These are phyloP conservation scores for Etia nguti DNA, from an alignment of 2,113 vertebrate species.

Conservation along the genomic window DNA sequence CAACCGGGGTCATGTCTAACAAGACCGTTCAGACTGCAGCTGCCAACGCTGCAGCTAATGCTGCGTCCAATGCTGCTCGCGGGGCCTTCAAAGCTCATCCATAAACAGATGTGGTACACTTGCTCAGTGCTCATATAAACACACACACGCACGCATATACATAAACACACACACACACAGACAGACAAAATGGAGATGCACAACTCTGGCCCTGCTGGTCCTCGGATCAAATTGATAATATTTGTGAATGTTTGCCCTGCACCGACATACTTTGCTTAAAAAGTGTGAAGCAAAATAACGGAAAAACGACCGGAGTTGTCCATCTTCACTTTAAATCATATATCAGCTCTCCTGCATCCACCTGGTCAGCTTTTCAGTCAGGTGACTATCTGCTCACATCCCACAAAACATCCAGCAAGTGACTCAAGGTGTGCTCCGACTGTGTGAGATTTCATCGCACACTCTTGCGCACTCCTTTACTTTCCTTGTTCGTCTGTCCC, in stretches of 20 bases:
- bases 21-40: constrained; percentile 97
- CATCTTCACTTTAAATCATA: constrained; percentile 5
- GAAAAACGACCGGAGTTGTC: constrained; percentile 29
- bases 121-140: neutral
- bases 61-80: constrained; percentile 85
- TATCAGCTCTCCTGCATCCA: neutral
- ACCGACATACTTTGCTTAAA: neutral
- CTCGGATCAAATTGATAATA: constrained; percentile 14
- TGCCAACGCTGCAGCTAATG: constrained; percentile 79
- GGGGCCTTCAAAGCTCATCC: constrained; percentile 83
- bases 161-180: neutral
- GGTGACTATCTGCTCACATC: constrained; percentile 20
- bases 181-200: constrained; percentile 29
- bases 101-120: constrained; percentile 7
- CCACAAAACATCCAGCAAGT: constrained; percentile 6
- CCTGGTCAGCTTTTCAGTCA: constrained; percentile 34
- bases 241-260: constrained; percentile 17
- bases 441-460: neutral
- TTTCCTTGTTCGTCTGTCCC: neutral
- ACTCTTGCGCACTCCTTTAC: neutral
- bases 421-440: constrained; percentile 3
- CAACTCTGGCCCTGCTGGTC: constrained; percentile 32
- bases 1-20: constrained; percentile 97
- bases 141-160: neutral
- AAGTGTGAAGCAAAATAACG: neutral